Base-by-base conservation (phyloP, 2,888 invertebrate species). In the Amblyjoppa fuscipennis region DNA sequence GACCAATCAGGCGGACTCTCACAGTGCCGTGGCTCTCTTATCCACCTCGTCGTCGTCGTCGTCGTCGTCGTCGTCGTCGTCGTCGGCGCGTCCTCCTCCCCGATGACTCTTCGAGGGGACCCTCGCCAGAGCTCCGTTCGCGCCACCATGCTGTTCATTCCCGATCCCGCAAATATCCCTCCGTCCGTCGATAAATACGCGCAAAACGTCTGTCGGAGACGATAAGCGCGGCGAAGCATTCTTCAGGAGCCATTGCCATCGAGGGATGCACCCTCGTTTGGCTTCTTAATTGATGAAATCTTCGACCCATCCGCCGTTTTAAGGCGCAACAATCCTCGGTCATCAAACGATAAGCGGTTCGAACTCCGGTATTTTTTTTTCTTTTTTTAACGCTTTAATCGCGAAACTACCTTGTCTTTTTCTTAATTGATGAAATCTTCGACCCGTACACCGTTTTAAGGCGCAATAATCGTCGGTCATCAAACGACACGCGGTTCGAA, bases 101-200 rank as follows among this genome's bases (percentile, higher is more conserved):
- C 83, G 53, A 70, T 79, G 78, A 81, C 74, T 71, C 68, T 73
- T 71, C 56, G 56, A 9, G 68, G 56, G 66, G 68, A 59, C 20
- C 73, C 79, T 70, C 71, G 69, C 28, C 49, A 16, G 31, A 61
- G 49, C 25, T 59, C 25, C 13, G 45, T 49, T 61, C 81, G 59
- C 80, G 77, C 85, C 83, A 85, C 85, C 88, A 85, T 87, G 82
- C 85, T 88, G 86, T 77, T 85, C 76, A 68, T 83, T 85, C 68
- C 68, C 68, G 68, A 83, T 83, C 85, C 80, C 73, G 76, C 76
- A 73, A 83, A 82, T 83, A 71, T 85, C 80, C 80, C 31, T 85
- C 73, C 76, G 41, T 49, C 75, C 66, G 51, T 74, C 84, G 68
- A 81, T 80, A 74, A 25, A 51, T 34, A 25, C 28, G 13, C 53